A percentile compares a stretch with the other conserved stretches of the same genome.
Conservation (phyloP, 2,888 invertebrate genomes). For the Thera britannica region DNA sequence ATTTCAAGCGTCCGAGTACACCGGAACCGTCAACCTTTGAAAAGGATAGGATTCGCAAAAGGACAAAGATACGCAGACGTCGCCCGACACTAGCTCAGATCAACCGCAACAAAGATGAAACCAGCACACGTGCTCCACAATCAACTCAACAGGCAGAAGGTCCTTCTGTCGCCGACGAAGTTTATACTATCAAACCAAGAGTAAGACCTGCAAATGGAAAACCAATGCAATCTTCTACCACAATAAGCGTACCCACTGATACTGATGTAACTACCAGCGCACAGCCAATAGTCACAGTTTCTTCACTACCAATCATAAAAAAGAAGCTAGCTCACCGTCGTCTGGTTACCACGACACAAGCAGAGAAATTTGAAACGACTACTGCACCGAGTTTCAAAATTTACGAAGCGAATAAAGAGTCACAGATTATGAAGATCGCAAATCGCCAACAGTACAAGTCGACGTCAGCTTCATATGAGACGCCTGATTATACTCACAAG, state of each 20-base stretch:
- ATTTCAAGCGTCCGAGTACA: slow-evolving; percentile 72
- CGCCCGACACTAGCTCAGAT: slow-evolving; percentile 67
- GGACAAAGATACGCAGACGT: slow-evolving; percentile 77
- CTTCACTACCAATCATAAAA: slow-evolving; percentile 71
- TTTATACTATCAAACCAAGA: slow-evolving; percentile 71
- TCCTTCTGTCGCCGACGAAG: slow-evolving; percentile 61
- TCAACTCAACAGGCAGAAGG: slow-evolving; percentile 58
- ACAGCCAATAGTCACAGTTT: slow-evolving; percentile 76
- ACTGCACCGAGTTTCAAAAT: slow-evolving; percentile 58
- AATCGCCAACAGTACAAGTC: slow-evolving; percentile 64
- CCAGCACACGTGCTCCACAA: slow-evolving; percentile 48
- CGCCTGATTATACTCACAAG: slow-evolving; percentile 77
- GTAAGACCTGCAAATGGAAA: slow-evolving; percentile 61
- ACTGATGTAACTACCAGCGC: slow-evolving; percentile 78
- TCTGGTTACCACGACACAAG: slow-evolving; percentile 59
- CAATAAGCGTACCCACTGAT: slow-evolving; percentile 74
- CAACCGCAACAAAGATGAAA: slow-evolving; percentile 63
- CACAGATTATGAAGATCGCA: slow-evolving; percentile 82
- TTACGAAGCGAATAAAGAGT: slow-evolving; percentile 67
- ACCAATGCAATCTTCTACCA: slow-evolving; percentile 64
- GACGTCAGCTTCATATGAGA: slow-evolving; percentile 56
- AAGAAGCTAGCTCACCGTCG: slow-evolving; percentile 73
- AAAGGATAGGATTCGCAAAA: slow-evolving; percentile 72
- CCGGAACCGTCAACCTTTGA: slow-evolving; percentile 53
- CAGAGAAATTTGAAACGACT: slow-evolving; percentile 68